These are phyloP conservation scores for Callopanchax toddi DNA, from an alignment of 2,113 vertebrate species.

Conservation along the genomic window DNA sequence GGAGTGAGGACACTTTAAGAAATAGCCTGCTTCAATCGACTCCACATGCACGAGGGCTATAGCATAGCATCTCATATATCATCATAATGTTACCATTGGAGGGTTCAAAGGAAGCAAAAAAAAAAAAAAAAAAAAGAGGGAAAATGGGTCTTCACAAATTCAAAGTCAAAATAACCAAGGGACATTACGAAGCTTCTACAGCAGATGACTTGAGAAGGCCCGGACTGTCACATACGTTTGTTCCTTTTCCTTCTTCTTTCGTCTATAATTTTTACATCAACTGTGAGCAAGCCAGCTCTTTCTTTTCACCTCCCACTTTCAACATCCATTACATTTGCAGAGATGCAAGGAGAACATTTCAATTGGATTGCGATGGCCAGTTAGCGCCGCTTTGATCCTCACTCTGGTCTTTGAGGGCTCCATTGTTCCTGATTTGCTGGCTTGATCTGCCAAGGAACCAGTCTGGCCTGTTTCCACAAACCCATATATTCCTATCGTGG, in stretches of 20 bases:
- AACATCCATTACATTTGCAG: conserved; percentile 80
- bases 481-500: conserved; percentile 59
- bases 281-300: conserved; percentile 67
- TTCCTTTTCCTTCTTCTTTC: conserved; percentile 67
- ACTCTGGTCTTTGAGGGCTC: conserved; percentile 78
- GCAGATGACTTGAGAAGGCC: conserved; percentile 73
- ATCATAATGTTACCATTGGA: conserved; percentile 75
- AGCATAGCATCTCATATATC: conserved; percentile 74
- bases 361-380: conserved; percentile 85
- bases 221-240: conserved; percentile 61
- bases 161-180: conserved; percentile 77
- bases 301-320: conserved; percentile 75
- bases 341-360: conserved; percentile 84
- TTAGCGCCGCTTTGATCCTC: conserved; percentile 82
- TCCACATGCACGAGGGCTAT: conserved; percentile 68
- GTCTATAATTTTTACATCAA: conserved; percentile 73
- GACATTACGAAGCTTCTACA: conserved; percentile 72
- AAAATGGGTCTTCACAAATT: conserved; percentile 67
- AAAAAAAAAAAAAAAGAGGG: conserved; percentile 24
- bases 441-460: conserved; percentile 71
- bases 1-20: conserved; percentile 67
- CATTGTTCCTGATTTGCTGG: conserved; percentile 82
- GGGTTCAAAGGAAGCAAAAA: conserved; percentile 69
- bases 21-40: conserved; percentile 66
- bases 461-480: conserved; percentile 60